Conservation (phyloP, 2,113 vertebrate genomes). For the Phycodurus eques region DNA sequence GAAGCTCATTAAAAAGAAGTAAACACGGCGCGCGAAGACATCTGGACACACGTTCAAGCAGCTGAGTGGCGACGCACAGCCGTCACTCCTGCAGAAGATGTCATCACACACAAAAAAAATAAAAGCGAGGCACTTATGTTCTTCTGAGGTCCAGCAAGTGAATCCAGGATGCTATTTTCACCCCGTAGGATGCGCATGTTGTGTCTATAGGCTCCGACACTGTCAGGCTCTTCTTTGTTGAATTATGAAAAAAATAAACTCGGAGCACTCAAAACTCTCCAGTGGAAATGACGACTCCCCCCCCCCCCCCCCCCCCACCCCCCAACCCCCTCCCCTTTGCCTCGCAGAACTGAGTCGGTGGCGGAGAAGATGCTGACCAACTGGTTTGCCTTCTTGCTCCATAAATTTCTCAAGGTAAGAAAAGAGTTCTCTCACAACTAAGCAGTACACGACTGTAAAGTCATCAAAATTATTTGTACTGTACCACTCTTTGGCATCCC, state of each 20-base stretch:
- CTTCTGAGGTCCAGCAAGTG: background rate
- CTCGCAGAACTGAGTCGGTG: slow-evolving; percentile 78
- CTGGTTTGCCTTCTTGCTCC: slow-evolving; percentile 92
- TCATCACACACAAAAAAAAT: background rate
- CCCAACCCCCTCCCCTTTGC: slow-evolving; percentile 12
- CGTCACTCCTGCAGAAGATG: background rate
- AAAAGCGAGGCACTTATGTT: background rate
- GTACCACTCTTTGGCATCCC: background rate
- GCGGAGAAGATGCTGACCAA: slow-evolving; percentile 92
- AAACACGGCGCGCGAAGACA: background rate
- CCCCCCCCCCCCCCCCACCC: background rate
- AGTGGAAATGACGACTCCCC: slow-evolving; percentile 24
- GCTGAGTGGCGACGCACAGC: background rate
- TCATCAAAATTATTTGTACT: background rate
- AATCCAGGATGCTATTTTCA: background rate
- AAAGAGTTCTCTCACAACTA: background rate
- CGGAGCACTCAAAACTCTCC: slow-evolving; percentile 31
- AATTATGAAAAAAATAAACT: slow-evolving; percentile 47
- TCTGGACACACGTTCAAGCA: slow-evolving; percentile 1
- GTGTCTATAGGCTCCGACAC: slow-evolving; percentile 22
- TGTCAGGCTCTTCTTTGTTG: slow-evolving; percentile 34
- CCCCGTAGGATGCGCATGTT: slow-evolving; percentile 21
- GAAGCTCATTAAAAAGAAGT: slow-evolving; percentile 47
- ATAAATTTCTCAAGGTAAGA: slow-evolving; percentile 91
- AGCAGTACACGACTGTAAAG: background rate